phyloP scores from a whole-genome alignment of 2,888 invertebrate species.

The Drosophila rellima region DNA sequence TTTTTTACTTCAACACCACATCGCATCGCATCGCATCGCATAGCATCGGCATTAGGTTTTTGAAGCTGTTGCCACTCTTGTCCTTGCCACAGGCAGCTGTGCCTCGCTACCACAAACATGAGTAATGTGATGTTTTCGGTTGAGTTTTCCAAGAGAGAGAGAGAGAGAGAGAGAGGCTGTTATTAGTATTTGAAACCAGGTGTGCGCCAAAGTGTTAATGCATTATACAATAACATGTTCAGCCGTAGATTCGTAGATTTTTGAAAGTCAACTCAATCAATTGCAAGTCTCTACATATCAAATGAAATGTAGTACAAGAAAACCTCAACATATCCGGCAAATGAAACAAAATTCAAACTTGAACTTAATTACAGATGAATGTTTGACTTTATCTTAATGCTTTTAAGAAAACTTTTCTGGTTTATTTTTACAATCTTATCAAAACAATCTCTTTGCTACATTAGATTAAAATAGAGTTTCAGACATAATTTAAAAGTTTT shows the following conservation, averaged over 20 bases:
- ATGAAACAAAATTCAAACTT: not conserved
- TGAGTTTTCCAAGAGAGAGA: conserved; percentile 34
- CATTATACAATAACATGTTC: conserved; percentile 52
- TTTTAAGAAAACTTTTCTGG: not conserved
- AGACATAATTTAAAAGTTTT: not conserved
- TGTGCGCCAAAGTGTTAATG: conserved; percentile 57
- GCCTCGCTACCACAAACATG: conserved; percentile 73
- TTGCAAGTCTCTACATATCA: conserved; percentile 33
- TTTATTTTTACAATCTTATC: too few relatives aligned
- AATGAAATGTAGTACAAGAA: not conserved
- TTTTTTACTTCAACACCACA: conserved; percentile 76
- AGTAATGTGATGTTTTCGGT: conserved; percentile 70
- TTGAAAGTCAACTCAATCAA: conserved; percentile 59
- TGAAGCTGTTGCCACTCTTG: conserved; percentile 28
- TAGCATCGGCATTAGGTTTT: conserved; percentile 61
- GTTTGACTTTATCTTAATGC: not conserved
- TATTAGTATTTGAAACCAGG: conserved; percentile 49
- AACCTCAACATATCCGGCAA: not conserved
- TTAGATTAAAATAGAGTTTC: not conserved
- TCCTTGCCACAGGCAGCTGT: conserved; percentile 48
- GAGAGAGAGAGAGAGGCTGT: conserved; percentile 14
- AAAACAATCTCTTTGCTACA: not conserved
- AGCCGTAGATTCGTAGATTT: conserved; percentile 29
- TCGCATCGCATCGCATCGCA: conserved; percentile 51
- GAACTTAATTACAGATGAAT: too few relatives aligned